Evolutionary conservation across 2,888 invertebrate species (phyloP).

Genomic region (Eupithecia dodoneata): DNA sequence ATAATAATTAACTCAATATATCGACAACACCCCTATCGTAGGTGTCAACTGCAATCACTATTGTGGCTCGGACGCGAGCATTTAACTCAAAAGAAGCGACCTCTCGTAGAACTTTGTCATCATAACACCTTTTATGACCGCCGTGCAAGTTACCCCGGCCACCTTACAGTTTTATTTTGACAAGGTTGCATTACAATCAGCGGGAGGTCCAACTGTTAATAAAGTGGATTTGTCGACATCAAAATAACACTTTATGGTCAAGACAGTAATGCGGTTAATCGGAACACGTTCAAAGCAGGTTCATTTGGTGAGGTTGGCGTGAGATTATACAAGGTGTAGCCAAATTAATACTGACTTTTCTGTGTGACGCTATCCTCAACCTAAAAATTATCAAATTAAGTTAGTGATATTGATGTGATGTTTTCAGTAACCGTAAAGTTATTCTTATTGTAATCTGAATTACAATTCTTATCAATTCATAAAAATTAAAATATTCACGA

Average conservation of each 20-base stretch:
- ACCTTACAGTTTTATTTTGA: constrained; percentile 57
- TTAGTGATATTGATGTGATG: too few species aligned
- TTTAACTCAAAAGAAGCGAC: constrained; percentile 79
- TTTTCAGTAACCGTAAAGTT: neutral
- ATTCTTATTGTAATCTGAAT: neutral
- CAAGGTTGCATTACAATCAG: constrained; percentile 69
- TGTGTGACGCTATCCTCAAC: neutral
- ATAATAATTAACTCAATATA: constrained; percentile 24
- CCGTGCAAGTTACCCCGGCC: constrained; percentile 55
- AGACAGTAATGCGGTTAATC: constrained; percentile 75
- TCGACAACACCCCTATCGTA: constrained; percentile 66
- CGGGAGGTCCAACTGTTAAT: constrained; percentile 78
- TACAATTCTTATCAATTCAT: neutral
- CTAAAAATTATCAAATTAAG: neutral
- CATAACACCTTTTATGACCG: constrained; percentile 64
- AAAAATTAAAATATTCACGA: neutral
- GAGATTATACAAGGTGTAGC: constrained; percentile 48
- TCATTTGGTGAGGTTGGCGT: constrained; percentile 55
- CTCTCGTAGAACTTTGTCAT: constrained; percentile 70
- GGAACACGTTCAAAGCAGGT: constrained; percentile 61
- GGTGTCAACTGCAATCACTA: constrained; percentile 78
- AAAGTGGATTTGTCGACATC: constrained; percentile 83
- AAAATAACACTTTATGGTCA: constrained; percentile 78
- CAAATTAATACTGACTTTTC: neutral
- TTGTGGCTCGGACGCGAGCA: constrained; percentile 75